Base-by-base conservation (phyloP, 2,888 invertebrate genomes). In the Trachelus stipa region DNA sequence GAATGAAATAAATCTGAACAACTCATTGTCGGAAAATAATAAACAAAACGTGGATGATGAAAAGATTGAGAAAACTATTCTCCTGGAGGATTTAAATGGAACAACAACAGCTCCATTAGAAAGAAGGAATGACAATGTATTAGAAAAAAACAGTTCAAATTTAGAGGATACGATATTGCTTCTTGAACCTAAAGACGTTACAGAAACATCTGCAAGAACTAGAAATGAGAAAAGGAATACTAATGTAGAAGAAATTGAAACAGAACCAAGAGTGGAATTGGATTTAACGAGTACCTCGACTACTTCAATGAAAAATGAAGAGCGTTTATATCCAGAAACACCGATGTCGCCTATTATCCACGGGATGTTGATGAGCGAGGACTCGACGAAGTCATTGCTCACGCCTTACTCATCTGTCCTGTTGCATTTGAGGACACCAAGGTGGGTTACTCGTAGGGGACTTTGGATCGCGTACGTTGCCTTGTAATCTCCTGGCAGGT, bases 371-470 rank as follows among this genome's bases (percentile, higher is more conserved):
- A 56, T 56, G 23, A 56, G 56, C 56, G 56, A 56, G 23, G 31
- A 30, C 71, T 33, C 71, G 74, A 81, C 74, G 37, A 74, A 74
- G 74, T 33, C 34, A 37, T 56, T 56, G 23, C 76, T 86, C 74
- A 79, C 81, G 76, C 88, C 89, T 76, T 91, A 91, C 77, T 86
- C 86, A 82, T 91, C 91, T 11, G 85, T 91, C 69, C 82, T 91
- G 69, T 83, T 84, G 37, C 89, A 89, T 78, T 83, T 91, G 11
- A 87, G 84, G 80, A 81, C 81, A 69, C 82, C 89, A 82, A 90
- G 90, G 91, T 91, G 82, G 82, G 90, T 89, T 76, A 71, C 31
- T 33, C 71, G 71, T 34, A 71, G 23, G 23, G 56, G 56, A 56
- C 56, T 23, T 56, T 56, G 56, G 56, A 56, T 56, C 23, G 23